phyloP scores from a whole-genome alignment of 2,888 invertebrate species.

The Odontocerum albicorne region DNA sequence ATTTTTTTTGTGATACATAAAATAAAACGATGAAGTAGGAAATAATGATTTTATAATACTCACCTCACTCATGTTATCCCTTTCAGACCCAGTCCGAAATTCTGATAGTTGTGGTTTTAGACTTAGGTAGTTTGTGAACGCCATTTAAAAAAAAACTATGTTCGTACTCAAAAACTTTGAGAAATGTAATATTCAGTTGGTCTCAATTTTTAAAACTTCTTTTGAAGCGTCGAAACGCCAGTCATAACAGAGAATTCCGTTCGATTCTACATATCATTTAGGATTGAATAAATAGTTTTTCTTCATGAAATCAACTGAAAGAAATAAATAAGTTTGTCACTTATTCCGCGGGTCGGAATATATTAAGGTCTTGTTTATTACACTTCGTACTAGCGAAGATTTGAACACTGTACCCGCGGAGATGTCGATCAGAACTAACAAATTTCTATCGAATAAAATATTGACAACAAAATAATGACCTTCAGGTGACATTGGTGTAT shows the following conservation, averaged over 20 bases:
- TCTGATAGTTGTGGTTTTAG: slow-evolving; percentile 56
- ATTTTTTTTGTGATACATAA: neutral
- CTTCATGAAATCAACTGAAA: neutral
- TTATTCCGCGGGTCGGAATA: slow-evolving; percentile 9
- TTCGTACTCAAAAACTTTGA: neutral
- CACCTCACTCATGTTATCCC: slow-evolving; percentile 56
- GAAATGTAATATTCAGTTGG: neutral
- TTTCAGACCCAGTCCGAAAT: slow-evolving; percentile 53
- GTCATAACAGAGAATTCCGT: slow-evolving; percentile 8
- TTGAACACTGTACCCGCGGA: slow-evolving; percentile 26
- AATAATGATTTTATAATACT: too few species aligned
- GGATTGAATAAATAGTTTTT: neutral
- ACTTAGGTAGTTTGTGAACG: slow-evolving; percentile 37
- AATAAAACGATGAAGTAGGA: too few species aligned
- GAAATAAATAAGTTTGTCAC: slow-evolving; percentile 2
- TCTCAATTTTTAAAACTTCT: slow-evolving; percentile 1
- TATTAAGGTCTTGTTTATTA: neutral
- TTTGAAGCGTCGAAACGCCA: slow-evolving; percentile 10
- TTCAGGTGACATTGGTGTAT: slow-evolving; percentile 4
- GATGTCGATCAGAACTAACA: slow-evolving; percentile 22
- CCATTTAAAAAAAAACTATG: slow-evolving; percentile 27
- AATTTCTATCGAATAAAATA: neutral
- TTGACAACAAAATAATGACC: neutral
- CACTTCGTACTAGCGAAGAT: slow-evolving; percentile 20
- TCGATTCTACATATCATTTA: too few species aligned